Base-by-base conservation (phyloP, 2,888 invertebrate genomes). In the Drosophila subquinaria region DNA sequence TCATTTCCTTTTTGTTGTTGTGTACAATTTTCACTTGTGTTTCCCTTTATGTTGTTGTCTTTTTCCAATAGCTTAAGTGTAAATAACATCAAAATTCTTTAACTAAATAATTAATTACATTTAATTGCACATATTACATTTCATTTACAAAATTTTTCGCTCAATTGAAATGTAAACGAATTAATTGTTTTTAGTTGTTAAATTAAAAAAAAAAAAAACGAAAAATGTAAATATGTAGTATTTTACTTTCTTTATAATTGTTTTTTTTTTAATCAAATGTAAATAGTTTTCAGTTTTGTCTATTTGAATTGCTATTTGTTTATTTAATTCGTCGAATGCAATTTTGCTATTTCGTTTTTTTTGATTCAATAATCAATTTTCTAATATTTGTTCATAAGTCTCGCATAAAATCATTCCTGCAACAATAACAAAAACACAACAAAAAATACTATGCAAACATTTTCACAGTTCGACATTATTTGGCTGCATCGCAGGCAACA, bases 401-500 rank as follows among this genome's bases (percentile, higher is more conserved):
- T 20, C 43, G 45, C 35, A 68, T 51, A 55, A 65, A 20, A 56
- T 69, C 64, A 66, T 57, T 50, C 33, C 42, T 50, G 48, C 61
- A 60, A 65, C 52, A 59, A 68, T 20, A 65, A 73, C 55, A 52
- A 65, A 30, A 63, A 79, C 65, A 74, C 65, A 73, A 62, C 42
- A 75, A 66, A 71, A 76, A 60, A 59, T 57, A 70, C 69, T 68
- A 63, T 61, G 62, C 66, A 63, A 73, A 78, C 87, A 81, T 86
- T 76, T 89, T 66, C 81, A 88, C 92, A 92, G 92, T 91, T 89
- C 83, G 90, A 92, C 92, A 92, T 92, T 86, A 89, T 92, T 87
- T 92, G 92, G 92, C 91, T 92, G 84, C 92, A 92, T 77, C 90
- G 91, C 83, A 89, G 92, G 79, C 90, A 90, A 81, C 89, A 89